These are phyloP conservation scores for Amaurobius ferox DNA, from an alignment of 2,888 invertebrate species.

Conservation along the genomic window DNA sequence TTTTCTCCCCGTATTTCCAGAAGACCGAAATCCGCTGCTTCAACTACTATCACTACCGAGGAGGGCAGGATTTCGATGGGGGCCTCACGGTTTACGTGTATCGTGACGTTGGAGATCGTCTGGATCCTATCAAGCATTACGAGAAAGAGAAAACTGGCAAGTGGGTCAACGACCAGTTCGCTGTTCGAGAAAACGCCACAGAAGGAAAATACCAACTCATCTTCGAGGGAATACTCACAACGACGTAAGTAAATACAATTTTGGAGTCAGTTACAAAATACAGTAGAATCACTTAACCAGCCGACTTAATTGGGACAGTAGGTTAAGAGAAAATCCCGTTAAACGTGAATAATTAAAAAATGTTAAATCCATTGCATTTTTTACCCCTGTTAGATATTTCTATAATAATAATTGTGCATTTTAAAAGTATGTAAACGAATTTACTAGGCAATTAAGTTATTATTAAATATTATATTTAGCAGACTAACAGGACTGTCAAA, in stretches of 20 bases:
- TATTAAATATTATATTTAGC: too few species aligned
- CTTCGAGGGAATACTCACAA: slow-evolving; percentile 39
- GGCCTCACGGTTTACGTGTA: slow-evolving; percentile 21
- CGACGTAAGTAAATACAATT: slow-evolving; percentile 31
- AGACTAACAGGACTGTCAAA: too few species aligned
- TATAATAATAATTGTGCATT: too few species aligned
- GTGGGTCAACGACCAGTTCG: slow-evolving; percentile 61
- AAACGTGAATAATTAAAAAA: too few species aligned
- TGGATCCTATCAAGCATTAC: slow-evolving; percentile 5
- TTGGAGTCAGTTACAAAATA: too few species aligned
- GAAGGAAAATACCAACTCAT: slow-evolving; percentile 58
- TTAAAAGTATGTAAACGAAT: too few species aligned
- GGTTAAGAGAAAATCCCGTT: too few species aligned
- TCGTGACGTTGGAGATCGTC: slow-evolving; percentile 8
- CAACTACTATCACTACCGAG: slow-evolving; percentile 66
- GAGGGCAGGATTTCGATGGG: slow-evolving; percentile 49
- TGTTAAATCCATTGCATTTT: too few species aligned
- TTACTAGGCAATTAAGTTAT: too few species aligned
- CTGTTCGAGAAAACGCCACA: background rate
- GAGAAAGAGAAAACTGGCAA: slow-evolving; percentile 29
- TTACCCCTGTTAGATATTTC: too few species aligned
- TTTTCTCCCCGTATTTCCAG: slow-evolving; percentile 66
- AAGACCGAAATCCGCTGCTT: slow-evolving; percentile 32
- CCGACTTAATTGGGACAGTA: too few species aligned
- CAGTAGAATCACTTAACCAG: too few species aligned